phyloP scores from a whole-genome alignment of 2,113 vertebrate genomes.

The Tinamus guttatus region DNA sequence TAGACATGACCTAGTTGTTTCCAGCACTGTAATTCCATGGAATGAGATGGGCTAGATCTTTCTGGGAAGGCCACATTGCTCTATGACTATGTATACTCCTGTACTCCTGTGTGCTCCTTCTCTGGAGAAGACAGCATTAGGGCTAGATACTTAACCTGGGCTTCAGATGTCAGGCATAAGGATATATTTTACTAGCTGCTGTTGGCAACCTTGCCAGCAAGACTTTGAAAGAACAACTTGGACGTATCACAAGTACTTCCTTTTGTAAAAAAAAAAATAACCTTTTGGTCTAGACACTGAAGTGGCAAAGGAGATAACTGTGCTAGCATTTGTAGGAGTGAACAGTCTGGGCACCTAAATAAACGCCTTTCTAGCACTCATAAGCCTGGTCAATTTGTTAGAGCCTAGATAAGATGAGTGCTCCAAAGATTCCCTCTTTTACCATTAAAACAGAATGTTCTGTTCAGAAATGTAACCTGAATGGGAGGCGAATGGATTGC shows the following conservation, averaged over 20 bases:
- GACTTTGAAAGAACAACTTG: background rate
- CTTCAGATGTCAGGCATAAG: background rate
- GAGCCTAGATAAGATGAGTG: background rate
- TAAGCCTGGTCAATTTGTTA: background rate
- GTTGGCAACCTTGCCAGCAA: background rate
- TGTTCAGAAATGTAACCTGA: background rate
- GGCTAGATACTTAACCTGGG: background rate
- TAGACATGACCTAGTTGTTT: rapidly evolving
- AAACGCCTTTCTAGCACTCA: background rate
- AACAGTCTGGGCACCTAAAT: background rate
- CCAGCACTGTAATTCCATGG: background rate
- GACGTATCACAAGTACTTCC: background rate
- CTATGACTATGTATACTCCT: too few relatives aligned
- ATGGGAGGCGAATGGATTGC: background rate
- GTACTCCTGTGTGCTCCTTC: too few relatives aligned
- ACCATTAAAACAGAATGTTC: background rate
- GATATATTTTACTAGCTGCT: background rate
- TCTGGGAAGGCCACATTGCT: background rate
- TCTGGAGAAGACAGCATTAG: background rate
- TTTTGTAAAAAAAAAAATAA: background rate
- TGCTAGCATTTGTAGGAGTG: background rate
- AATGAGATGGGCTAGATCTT: background rate
- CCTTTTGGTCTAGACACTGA: background rate
- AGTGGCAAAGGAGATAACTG: background rate
- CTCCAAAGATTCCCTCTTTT: background rate